phyloP scores from a whole-genome alignment of 2,888 invertebrate genomes.

The Mesorhabditis sp. region DNA sequence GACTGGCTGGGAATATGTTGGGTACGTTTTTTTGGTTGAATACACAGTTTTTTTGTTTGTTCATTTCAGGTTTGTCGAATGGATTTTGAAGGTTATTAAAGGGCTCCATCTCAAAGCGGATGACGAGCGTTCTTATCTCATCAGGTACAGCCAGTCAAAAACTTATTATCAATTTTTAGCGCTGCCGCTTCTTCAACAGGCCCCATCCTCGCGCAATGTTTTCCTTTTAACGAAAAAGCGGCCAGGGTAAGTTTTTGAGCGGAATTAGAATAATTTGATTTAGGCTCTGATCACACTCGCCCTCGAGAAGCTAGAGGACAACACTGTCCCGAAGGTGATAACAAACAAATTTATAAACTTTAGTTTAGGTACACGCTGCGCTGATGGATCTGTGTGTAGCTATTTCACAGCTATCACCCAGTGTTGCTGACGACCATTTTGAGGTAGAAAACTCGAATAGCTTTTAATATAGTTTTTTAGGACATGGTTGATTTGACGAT shows the following conservation, averaged over 20 bases:
- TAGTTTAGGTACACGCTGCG: not conserved
- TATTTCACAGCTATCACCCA: not conserved
- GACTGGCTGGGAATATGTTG: not conserved
- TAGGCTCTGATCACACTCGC: not conserved
- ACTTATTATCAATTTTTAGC: not conserved
- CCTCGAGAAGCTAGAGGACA: not conserved
- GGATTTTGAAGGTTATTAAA: not conserved
- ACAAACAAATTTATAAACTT: not conserved
- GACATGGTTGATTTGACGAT: conserved; percentile 6
- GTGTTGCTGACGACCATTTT: not conserved
- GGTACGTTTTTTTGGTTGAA: not conserved
- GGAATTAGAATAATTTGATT: not conserved
- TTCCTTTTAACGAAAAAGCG: not conserved
- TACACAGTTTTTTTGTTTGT: not conserved
- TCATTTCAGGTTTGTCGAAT: not conserved
- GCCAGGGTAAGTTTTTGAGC: not conserved
- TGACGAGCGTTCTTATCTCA: not conserved
- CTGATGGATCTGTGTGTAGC: conserved; percentile 1
- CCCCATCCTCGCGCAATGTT: not conserved
- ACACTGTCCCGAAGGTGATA: not conserved
- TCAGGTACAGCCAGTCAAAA: not conserved
- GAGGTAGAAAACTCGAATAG: not conserved
- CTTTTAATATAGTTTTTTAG: not conserved
- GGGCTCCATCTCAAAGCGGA: not conserved
- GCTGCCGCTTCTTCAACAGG: not conserved